Evolutionary conservation across 2,797 vertebrate genomes (phyloP).

Genomic region (Lacerta bilineata): DNA sequence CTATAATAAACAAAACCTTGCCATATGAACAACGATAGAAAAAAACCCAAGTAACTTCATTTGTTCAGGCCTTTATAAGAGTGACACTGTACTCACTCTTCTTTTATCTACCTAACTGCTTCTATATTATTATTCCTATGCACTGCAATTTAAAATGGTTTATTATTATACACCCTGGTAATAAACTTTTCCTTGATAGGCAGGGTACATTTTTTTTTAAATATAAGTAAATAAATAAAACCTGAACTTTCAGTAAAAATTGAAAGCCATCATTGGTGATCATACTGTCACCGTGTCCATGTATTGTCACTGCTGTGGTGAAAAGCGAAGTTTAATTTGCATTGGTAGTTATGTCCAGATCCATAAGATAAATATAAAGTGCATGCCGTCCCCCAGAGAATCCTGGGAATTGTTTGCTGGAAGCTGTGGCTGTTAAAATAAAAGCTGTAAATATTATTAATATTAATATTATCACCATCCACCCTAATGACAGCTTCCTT

Average conservation of each 20-base stretch:
- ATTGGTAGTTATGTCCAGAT: neutral
- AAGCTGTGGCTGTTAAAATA: too few relatives aligned
- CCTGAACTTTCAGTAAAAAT: neutral
- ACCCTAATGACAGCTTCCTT: too few relatives aligned
- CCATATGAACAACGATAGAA: neutral
- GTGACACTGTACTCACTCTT: neutral
- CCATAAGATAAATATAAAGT: too few relatives aligned
- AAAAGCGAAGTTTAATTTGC: neutral
- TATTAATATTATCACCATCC: too few relatives aligned
- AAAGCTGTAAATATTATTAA: too few relatives aligned
- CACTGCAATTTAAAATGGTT: neutral
- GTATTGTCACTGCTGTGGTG: neutral
- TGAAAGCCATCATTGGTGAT: neutral
- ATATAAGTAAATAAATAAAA: neutral
- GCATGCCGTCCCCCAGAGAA: too few relatives aligned
- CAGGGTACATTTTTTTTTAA: neutral
- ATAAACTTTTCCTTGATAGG: neutral
- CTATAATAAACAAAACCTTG: neutral
- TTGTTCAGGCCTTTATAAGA: neutral
- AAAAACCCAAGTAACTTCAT: neutral
- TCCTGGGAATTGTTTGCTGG: too few relatives aligned
- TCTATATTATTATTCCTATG: neutral
- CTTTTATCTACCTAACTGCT: neutral
- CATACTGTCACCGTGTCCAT: neutral
- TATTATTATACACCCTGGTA: neutral